Evolutionary conservation across 2,113 vertebrate species (phyloP), one percentile per base, ranked within the genome.

Genomic region (Cyprinodon brontotheroides): DNA sequence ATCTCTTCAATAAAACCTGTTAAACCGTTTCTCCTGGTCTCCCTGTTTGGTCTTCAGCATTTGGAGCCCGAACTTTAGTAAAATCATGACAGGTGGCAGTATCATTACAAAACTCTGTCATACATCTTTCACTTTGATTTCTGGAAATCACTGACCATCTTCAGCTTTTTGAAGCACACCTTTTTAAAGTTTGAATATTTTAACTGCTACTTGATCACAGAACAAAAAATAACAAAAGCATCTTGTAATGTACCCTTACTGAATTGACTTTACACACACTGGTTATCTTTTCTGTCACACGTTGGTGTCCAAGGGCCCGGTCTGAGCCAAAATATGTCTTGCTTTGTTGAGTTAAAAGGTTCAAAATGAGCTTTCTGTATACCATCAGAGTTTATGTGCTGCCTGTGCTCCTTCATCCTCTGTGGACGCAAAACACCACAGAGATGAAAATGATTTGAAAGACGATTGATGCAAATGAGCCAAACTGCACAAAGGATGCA

Each of bases 391-490:
- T 37, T 53, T 47, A 11, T 22, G 36, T 13, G 11, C 11, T 15
- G 29, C 29, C 15, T 36, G 14, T 63, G 61, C 37, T 53, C 10
- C 41, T 3, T 39, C 20, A 8, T 20, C 17, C 20, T 50, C 10
- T 41, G 3, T 37, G 68, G 3, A 50, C 12, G 61, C 1, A 41
- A 29, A 29, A 59, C 17, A 70, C 40, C 9, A 65, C 47, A 78
- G 10, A 37, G 5, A 78, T 6, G 17, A n/a, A 59, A 60, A 59
- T 22, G 7, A 7, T n/a, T 63, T 68, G 22, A 63, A 64, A 4
- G 4, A 11, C 3, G 11, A 61, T 17, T 15, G 13, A 70, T 70
- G 60, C 59, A 17, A 61, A 61, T 79, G 72, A 65, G 70, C 65
- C 59, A 43, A 39, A 70, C 73, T 73, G 38, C 63, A 50, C 48